Conservation (phyloP, 1,140 invertebrate species). For the Sitophilus oryzae region DNA sequence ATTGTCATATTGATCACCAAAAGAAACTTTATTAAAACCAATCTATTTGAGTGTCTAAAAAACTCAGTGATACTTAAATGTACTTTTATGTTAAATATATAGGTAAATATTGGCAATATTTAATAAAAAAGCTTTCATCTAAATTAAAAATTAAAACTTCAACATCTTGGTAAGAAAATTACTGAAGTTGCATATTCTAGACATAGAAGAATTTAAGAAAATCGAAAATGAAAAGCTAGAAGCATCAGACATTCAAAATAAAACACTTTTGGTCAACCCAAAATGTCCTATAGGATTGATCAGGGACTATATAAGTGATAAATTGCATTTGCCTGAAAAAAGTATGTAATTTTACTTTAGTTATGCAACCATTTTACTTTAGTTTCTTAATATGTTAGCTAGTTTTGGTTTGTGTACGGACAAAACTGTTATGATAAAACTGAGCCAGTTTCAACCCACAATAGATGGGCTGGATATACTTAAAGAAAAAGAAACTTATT, state of each 20-base stretch:
- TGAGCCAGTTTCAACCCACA: neutral
- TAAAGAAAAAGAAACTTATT: constrained; percentile 1
- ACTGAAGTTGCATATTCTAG: neutral
- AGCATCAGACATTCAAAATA: neutral
- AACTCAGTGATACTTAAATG: neutral
- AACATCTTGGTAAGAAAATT: neutral
- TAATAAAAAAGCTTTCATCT: neutral
- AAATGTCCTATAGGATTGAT: constrained; percentile 1
- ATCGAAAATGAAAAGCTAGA: neutral
- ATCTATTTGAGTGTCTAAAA: neutral
- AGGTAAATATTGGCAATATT: neutral
- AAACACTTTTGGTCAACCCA: neutral
- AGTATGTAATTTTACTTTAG: too few species aligned
- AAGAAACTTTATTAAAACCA: neutral
- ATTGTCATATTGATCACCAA: too few species aligned
- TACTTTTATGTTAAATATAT: neutral
- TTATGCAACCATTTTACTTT: neutral
- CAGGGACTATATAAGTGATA: constrained; percentile 2
- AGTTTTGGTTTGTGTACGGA: neutral
- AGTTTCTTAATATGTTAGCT: neutral
- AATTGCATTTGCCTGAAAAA: too few species aligned
- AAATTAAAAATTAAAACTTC: neutral
- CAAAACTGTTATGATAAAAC: neutral
- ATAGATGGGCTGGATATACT: neutral
- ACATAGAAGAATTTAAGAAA: neutral